Percentiles rank a stretch among this genome's conserved stretches.
These are phyloP conservation scores for Synchiropus splendidus DNA, from an alignment of 2,113 vertebrate species.

Conservation along the genomic window DNA sequence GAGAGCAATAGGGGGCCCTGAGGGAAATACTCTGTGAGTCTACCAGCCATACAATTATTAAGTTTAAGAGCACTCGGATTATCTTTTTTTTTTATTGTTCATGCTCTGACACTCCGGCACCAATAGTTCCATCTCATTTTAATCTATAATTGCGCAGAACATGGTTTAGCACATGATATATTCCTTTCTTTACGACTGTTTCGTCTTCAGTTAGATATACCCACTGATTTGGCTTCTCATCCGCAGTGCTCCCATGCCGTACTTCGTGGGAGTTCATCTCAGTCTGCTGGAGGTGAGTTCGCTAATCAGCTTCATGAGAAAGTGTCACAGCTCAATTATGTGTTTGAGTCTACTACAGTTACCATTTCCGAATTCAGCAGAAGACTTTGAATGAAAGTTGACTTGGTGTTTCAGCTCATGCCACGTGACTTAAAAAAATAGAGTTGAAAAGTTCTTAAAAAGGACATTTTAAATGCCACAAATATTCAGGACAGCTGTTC, in stretches of 20 bases:
- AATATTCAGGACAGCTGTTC: too few species aligned
- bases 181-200: too few species aligned
- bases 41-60: conserved; percentile 15
- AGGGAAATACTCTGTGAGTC: conserved; percentile 38
- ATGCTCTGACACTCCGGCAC: not conserved
- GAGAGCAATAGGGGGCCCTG: conserved; percentile 18
- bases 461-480: too few species aligned
- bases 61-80: conserved; percentile 2
- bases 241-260: conserved; percentile 93
- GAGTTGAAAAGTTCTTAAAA: too few species aligned
- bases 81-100: conserved; percentile 2
- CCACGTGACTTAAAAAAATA: too few species aligned
- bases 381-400: conserved; percentile 3
- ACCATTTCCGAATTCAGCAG: too few species aligned
- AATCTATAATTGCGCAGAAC: too few species aligned
- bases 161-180: too few species aligned
- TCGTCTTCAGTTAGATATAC: not conserved
- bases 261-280: conserved; percentile 92
- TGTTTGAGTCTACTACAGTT: too few species aligned
- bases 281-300: conserved; percentile 90
- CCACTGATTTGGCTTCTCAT: conserved; percentile 33
- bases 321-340: too few species aligned
- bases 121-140: too few species aligned
- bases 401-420: too few species aligned
- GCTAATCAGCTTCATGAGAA: not conserved